phyloP scores from a whole-genome alignment of 2,888 invertebrate genomes.

The Bellardia bayeri region DNA sequence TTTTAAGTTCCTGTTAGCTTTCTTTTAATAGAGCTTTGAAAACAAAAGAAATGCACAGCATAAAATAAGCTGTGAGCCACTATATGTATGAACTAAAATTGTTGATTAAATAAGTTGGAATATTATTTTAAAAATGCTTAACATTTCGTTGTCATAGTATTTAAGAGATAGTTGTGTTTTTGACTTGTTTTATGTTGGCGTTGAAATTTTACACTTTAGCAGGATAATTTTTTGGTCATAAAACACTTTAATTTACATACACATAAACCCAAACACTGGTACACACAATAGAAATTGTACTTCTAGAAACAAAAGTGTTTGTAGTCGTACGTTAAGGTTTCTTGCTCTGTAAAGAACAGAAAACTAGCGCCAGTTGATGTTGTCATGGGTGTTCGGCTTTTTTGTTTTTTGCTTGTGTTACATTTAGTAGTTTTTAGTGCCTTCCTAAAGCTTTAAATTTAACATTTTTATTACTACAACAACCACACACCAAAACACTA shows the following conservation, averaged over 20 bases:
- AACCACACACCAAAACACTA: slow-evolving; percentile 43
- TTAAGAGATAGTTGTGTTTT: not conserved
- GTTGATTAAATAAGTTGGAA: not conserved
- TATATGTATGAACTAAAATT: too few relatives aligned
- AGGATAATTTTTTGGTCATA: slow-evolving; percentile 57
- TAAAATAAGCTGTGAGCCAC: too few relatives aligned
- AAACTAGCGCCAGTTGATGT: slow-evolving; percentile 30
- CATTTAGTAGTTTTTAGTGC: slow-evolving; percentile 73
- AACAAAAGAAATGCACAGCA: too few relatives aligned
- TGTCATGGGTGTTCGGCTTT: slow-evolving; percentile 22
- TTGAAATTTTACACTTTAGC: slow-evolving; percentile 69
- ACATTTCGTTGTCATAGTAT: not conserved
- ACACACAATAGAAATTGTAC: not conserved
- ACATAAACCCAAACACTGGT: not conserved
- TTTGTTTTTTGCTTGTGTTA: slow-evolving; percentile 19
- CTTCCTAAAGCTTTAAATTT: slow-evolving; percentile 76
- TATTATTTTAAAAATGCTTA: not conserved
- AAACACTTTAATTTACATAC: slow-evolving; percentile 47
- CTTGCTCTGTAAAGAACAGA: not conserved
- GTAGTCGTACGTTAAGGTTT: not conserved
- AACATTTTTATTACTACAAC: slow-evolving; percentile 76
- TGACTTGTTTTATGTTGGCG: slow-evolving; percentile 48
- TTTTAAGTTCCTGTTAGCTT: too few relatives aligned
- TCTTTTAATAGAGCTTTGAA: too few relatives aligned
- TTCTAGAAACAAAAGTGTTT: not conserved